Evolutionary conservation across 2,888 invertebrate genomes (phyloP), one percentile per base, ranked within the genome.

Genomic region (Drosophila pseudotalamancana): DNA sequence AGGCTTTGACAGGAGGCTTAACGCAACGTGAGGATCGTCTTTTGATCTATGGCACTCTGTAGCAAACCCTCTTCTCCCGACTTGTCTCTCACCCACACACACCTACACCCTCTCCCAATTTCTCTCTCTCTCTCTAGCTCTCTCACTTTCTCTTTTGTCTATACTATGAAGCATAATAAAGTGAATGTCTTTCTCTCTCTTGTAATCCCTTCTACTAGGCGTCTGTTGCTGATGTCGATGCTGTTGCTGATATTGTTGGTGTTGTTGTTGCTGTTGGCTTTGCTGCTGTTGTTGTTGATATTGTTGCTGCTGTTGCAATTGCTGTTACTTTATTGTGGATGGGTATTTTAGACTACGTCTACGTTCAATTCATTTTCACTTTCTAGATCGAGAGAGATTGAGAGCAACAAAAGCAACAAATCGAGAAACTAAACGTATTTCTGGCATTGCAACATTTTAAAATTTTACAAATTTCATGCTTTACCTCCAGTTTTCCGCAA

Each of bases 401-500:
- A 74, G 88, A 82, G 88, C 86, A 81, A 81, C 88, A 85, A 82
- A 81, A 82, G 86, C 81, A 81, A 82, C 87, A 87, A n/a, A 82
- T 85, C 82, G 84, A 82, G 46, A 85, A 81, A 72, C 88, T 82
- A 82, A 85, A 82, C 86, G 78, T 87, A 81, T 85, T 59, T 87
- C 86, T 82, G 82, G 77, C 75, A 72, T 80, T 77, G 64, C 73
- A 64, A 53, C 62, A 74, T 65, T n/a, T 64, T 49, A 60, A 42
- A 37, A 49, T 49, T 37, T 66, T 69, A 82, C 68, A 67, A 87
- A 86, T 86, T 90, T 91, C 88, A 91, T 90, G 90, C 90, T 91
- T 91, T 91, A 91, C 91, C 91, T 91, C 91, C 91, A 83, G 90
- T 90, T 91, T 91, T 91, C 71, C 91, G 90, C 72, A 91, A 73